phyloP scores from a whole-genome alignment of 2,113 vertebrate species.

The Sebastes schlegelii region DNA sequence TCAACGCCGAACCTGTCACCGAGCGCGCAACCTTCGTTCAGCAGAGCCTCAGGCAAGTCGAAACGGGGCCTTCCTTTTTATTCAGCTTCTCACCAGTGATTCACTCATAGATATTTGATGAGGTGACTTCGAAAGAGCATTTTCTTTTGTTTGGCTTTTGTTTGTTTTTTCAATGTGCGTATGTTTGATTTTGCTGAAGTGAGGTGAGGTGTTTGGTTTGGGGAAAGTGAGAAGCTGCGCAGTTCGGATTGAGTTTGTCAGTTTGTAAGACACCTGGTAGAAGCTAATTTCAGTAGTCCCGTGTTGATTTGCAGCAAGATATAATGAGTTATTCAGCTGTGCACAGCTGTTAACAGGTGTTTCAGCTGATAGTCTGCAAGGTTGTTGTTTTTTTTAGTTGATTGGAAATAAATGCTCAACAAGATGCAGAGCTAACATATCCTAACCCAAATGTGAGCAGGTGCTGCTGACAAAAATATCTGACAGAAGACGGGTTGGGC shows the following conservation, averaged over 20 bases:
- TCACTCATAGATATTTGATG: constrained; percentile 48
- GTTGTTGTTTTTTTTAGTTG: neutral
- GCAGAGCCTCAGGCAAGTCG: neutral
- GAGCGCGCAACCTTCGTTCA: neutral
- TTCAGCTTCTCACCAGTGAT: neutral
- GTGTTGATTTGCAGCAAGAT: neutral
- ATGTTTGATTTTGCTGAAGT: neutral
- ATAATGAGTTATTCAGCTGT: neutral
- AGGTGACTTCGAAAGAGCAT: constrained; percentile 10
- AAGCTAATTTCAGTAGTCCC: neutral
- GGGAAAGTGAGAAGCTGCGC: constrained; percentile 2
- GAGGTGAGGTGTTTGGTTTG: neutral
- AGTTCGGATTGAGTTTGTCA: neutral
- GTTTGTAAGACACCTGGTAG: neutral
- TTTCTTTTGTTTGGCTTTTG: neutral
- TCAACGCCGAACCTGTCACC: neutral
- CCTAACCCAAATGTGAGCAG: neutral
- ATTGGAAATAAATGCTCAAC: neutral
- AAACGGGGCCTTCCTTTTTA: neutral
- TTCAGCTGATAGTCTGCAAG: neutral
- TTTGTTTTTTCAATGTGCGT: neutral
- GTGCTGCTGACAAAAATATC: neutral
- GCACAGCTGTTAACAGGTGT: neutral
- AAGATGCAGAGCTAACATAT: neutral
- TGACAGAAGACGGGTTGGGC: neutral